A percentile compares a stretch with the other conserved stretches of the same genome.
Conservation (phyloP, 2,113 vertebrate species). For the Beaufortia kweichowensis region DNA sequence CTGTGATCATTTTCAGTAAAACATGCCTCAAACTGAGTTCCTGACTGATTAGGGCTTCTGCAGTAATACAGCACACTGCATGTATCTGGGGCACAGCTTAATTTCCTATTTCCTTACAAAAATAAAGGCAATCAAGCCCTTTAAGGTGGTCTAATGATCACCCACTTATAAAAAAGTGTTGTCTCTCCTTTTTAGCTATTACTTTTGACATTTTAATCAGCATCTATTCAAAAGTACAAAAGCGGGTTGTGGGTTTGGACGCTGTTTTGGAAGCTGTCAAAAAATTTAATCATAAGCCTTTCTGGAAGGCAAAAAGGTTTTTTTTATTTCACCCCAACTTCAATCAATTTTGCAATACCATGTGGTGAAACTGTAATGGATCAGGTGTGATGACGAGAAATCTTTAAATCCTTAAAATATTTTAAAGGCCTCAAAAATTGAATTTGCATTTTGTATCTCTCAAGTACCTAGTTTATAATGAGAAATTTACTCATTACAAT, state of each 20-base stretch:
- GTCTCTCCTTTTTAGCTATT: conserved; percentile 52
- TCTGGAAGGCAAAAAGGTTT: neutral
- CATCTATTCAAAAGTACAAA: conserved; percentile 55
- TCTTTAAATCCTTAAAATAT: neutral
- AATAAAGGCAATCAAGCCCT: conserved; percentile 59
- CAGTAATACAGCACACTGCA: conserved; percentile 6
- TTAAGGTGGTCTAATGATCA: conserved; percentile 52
- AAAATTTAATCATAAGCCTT: neutral
- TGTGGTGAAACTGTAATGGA: neutral
- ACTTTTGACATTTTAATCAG: conserved; percentile 65
- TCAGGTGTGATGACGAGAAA: conserved; percentile 2
- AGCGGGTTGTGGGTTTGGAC: conserved; percentile 37
- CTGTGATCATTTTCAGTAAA: conserved; percentile 20
- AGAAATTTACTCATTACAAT: neutral
- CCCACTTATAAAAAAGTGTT: conserved; percentile 46
- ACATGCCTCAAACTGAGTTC: conserved; percentile 9
- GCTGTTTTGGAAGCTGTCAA: conserved; percentile 7
- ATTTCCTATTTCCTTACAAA: conserved; percentile 47
- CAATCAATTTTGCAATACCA: conserved; percentile 7
- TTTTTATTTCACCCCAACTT: neutral
- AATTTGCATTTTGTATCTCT: too few relatives aligned
- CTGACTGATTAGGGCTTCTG: conserved; percentile 7
- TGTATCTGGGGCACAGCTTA: conserved; percentile 43
- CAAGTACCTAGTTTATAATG: neutral
- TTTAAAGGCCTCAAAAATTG: conserved; percentile 13